Evolutionary conservation across 2,888 invertebrate genomes (phyloP).

Genomic region (Xestia sexstrigata): DNA sequence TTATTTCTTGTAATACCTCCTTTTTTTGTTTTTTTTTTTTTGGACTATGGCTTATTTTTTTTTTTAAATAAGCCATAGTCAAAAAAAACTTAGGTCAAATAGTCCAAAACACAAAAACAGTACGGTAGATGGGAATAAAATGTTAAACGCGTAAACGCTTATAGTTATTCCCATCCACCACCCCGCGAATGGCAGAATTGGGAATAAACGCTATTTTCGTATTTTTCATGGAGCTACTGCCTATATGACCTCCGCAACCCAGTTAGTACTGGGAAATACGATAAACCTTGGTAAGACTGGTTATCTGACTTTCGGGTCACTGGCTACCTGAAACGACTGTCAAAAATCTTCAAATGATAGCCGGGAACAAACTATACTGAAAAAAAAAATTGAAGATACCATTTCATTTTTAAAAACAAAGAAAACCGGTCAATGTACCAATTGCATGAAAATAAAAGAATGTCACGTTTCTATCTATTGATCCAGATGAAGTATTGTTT

Average conservation of each 20-base stretch:
- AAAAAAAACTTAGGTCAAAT: too few relatives aligned
- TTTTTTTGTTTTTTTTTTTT: too few relatives aligned
- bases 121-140: too few relatives aligned
- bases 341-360: neutral
- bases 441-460: neutral
- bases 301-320: neutral
- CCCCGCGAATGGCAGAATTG: too few relatives aligned
- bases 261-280: neutral
- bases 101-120: too few relatives aligned
- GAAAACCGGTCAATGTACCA: neutral
- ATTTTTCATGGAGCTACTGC: neutral
- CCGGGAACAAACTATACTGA: neutral
- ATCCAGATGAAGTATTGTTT: constrained; percentile 62
- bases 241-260: neutral
- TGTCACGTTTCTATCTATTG: constrained; percentile 39
- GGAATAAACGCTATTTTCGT: too few relatives aligned
- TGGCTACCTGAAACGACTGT: neutral
- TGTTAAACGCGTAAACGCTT: too few relatives aligned
- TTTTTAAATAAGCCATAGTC: too few relatives aligned
- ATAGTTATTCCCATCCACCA: too few relatives aligned
- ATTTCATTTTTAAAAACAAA: neutral
- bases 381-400: neutral
- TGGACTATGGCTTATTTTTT: too few relatives aligned
- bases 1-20: too few relatives aligned
- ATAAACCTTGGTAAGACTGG: neutral